phyloP scores from a whole-genome alignment of 1,140 invertebrate species.

The Holcopasites calliopsidis region DNA sequence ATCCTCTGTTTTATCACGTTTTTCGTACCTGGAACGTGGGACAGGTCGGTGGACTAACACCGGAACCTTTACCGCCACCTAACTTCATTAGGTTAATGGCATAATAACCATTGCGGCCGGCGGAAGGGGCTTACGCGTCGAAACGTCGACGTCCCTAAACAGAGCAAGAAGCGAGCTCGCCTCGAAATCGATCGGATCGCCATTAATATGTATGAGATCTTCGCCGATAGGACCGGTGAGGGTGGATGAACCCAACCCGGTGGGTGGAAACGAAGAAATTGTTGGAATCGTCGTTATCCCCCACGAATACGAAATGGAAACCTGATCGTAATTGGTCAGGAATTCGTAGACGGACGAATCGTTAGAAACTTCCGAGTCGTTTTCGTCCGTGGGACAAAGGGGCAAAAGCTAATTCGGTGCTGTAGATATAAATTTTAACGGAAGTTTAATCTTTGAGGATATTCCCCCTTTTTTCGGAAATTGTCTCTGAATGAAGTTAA shows the following conservation, averaged over 20 bases:
- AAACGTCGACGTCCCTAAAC: slow-evolving; percentile 71
- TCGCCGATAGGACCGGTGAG: slow-evolving; percentile 34
- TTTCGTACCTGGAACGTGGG: slow-evolving; percentile 39
- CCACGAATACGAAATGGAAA: slow-evolving; percentile 33
- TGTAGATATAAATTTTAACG: too few species aligned
- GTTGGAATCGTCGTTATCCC: slow-evolving; percentile 16
- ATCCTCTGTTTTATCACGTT: slow-evolving; percentile 43
- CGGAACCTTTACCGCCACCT: slow-evolving; percentile 55
- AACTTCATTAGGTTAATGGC: slow-evolving; percentile 78
- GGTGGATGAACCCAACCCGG: background rate
- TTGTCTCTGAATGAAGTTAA: too few species aligned
- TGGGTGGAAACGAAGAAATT: slow-evolving; percentile 29
- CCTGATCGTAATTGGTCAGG: slow-evolving; percentile 55
- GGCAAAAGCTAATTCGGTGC: too few species aligned
- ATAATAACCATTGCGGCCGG: slow-evolving; percentile 76
- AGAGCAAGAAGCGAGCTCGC: slow-evolving; percentile 59
- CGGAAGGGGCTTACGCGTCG: slow-evolving; percentile 70
- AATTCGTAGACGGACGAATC: slow-evolving; percentile 54
- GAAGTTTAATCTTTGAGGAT: too few species aligned
- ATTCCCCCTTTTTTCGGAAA: too few species aligned
- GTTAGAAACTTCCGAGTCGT: slow-evolving; percentile 27
- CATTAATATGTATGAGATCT: slow-evolving; percentile 79
- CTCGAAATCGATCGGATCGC: slow-evolving; percentile 69
- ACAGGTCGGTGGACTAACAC: background rate
- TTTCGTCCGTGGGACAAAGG: background rate